Evolutionary conservation across 2,113 vertebrate species (phyloP), one percentile per base, ranked within the genome.

Genomic region (Sarotherodon lohbergeri): DNA sequence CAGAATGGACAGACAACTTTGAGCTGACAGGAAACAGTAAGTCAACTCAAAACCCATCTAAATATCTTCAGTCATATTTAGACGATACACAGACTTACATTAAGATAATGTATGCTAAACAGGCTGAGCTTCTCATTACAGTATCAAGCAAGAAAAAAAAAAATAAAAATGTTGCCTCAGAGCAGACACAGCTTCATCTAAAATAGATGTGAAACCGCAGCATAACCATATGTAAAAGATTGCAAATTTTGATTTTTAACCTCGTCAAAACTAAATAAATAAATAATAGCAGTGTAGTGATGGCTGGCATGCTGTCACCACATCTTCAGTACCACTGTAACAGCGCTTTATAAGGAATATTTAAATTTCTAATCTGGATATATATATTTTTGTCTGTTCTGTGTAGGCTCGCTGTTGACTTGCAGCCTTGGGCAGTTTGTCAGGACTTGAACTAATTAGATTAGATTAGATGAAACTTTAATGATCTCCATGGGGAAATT

Each of bases 391-490:
- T 46, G 39, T 46, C 55, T 59, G 39, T 61, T 43, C 36, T 34
- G 32, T 55, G 54, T 83, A n/a, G 8, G 13, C n/a, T 24, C 14
- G 17, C 27, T 46, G 22, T 66, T 66, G 36, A 13, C 54, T 50
- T 17, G 14, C 27, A 82, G 79, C 36, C 29, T 59, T 88, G 82
- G 88, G 83, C 88, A 86, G 71, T 76, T 84, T 91, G 91, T 90
- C 92, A 93, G 86, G 66, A 88, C 71, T 73, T 91, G 87, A 84
- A 84, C 87, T 94, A 93, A 95, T 94, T 91, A 91, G 88, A 95
- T 88, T 87, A 90, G 94, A 94, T 93, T 87, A 90, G 88, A 92
- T 94, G 59, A 95, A 95, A 94, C 81, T 94, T 95, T 95, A 95
- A 95, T 94, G 89, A 92, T 91, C 86, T 92, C 93, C 93, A 43